Percentiles rank a stretch among this genome's conserved stretches.
Evolutionary conservation across 2,888 invertebrate genomes (phyloP).

Genomic region (Microplitis manilae): DNA sequence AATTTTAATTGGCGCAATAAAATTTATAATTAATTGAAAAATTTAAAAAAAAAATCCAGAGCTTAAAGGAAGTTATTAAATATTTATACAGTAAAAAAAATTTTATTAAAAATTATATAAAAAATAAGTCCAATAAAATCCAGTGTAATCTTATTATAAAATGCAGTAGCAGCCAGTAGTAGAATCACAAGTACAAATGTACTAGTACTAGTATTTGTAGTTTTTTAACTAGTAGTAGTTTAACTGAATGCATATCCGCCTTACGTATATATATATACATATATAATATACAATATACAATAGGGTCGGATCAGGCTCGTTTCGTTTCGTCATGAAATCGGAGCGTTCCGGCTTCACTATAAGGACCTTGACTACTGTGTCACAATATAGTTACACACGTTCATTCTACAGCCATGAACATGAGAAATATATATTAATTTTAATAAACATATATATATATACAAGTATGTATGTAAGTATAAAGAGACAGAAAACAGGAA

Average conservation of each 20-base stretch:
- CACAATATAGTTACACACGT: slow-evolving; percentile 27
- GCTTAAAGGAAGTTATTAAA: background rate
- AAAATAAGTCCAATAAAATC: slow-evolving; percentile 11
- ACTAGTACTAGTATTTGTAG: too few species aligned
- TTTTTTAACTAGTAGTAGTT: background rate
- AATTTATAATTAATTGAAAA: too few species aligned
- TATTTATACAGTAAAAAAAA: background rate
- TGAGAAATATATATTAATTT: background rate
- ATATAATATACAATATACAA: slow-evolving; percentile 15
- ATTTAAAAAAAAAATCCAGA: too few species aligned
- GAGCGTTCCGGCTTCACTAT: slow-evolving; percentile 31
- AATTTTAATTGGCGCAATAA: too few species aligned
- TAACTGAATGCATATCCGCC: slow-evolving; percentile 4
- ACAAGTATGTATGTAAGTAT: background rate
- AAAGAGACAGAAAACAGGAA: slow-evolving; percentile 61
- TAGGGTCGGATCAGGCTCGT: slow-evolving; percentile 28
- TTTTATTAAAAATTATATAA: background rate
- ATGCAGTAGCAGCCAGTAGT: background rate
- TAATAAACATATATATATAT: background rate
- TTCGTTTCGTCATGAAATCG: slow-evolving; percentile 39
- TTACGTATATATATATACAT: background rate
- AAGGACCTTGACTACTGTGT: slow-evolving; percentile 41
- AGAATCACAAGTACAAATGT: background rate
- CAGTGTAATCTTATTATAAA: slow-evolving; percentile 9
- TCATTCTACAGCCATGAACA: slow-evolving; percentile 53